Base-by-base conservation (phyloP, 2,888 invertebrate genomes). In the Rhingia campestris region DNA sequence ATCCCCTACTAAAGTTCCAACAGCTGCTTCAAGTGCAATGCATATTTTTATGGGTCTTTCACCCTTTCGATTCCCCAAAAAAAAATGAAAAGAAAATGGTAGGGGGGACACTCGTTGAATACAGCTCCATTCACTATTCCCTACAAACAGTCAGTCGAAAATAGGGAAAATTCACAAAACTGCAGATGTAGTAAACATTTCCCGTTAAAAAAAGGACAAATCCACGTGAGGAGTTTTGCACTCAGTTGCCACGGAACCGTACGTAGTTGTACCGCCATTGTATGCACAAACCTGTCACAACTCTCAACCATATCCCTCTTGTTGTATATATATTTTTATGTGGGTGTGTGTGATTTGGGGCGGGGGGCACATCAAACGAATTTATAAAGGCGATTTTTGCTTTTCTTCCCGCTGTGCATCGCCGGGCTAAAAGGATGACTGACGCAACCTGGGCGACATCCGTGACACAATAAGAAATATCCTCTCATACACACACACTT, bases 211-310 rank as follows among this genome's bases (percentile, higher is more conserved):
- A 33, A 14, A 45, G 10, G 35, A 64, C 59, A 70, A 51, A 67
- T 41, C 39, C 72, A 69, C 75, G 56, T 69, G 67, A 74, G 58
- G 67, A 74, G 58, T 49, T 54, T 70, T 75, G 53, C 41, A 39
- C 69, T 41, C 51, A 59, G 56, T 39, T 61, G 63, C 56, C 53
- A 73, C 39, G 59, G 51, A 59, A 74, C 69, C 64, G n/a, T 39
- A 54, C 61, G 73, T 43, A 75, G 22, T 22, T 22, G 22, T 64
- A 70, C 30, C 41, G 51, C 73, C 84, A 74, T 84, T 79, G 74
- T 79, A 70, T 79, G 79, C 84, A 79, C 79, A 58, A 66, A 70
- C 74, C 73, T 84, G 74, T 84, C 79, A 81, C 66, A 76, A 59
- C 49, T 66, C 72, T 54, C 45, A 51, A 41, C 37, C 49, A 22